Evolutionary conservation across 1,140 invertebrate genomes (phyloP).

Genomic region (Habropoda laboriosa): DNA sequence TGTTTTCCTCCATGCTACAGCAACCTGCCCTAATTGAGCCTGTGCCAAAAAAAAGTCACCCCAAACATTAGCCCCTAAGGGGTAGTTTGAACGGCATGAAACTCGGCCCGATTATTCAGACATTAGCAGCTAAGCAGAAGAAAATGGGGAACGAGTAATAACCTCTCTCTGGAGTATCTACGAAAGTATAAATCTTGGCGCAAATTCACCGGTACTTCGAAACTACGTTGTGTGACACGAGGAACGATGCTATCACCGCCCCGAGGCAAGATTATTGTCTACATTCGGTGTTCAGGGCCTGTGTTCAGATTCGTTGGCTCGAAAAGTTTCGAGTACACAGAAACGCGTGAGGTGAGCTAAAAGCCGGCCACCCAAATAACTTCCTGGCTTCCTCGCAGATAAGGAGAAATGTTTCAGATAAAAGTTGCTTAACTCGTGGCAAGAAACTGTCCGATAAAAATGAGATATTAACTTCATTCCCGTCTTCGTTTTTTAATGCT

Average conservation of each 20-base stretch:
- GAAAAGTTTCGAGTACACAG: conserved; percentile 20
- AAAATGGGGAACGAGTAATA: neutral
- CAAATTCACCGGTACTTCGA: neutral
- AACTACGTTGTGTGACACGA: neutral
- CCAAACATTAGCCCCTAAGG: too few relatives aligned
- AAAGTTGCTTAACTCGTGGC: conserved; percentile 10
- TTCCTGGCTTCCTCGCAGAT: conserved; percentile 7
- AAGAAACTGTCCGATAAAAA: conserved; percentile 1
- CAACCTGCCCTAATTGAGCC: too few relatives aligned
- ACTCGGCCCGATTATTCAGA: too few relatives aligned
- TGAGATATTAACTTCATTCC: conserved; percentile 3
- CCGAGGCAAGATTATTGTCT: conserved; percentile 15
- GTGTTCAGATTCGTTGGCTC: neutral
- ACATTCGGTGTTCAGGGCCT: conserved; percentile 2
- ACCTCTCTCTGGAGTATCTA: neutral
- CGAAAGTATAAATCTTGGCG: too few relatives aligned
- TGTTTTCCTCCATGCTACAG: too few relatives aligned
- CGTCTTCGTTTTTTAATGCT: neutral
- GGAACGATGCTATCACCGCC: neutral
- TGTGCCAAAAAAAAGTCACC: too few relatives aligned
- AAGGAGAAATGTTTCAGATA: conserved; percentile 10
- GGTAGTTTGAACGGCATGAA: too few relatives aligned
- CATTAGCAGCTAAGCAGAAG: too few relatives aligned
- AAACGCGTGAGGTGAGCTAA: too few relatives aligned
- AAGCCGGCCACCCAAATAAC: conserved; percentile 12